A percentile compares a stretch with the other conserved stretches of the same genome.
These are phyloP conservation scores for Apotomis turbidana DNA, from an alignment of 2,888 invertebrate genomes.

Conservation along the genomic window DNA sequence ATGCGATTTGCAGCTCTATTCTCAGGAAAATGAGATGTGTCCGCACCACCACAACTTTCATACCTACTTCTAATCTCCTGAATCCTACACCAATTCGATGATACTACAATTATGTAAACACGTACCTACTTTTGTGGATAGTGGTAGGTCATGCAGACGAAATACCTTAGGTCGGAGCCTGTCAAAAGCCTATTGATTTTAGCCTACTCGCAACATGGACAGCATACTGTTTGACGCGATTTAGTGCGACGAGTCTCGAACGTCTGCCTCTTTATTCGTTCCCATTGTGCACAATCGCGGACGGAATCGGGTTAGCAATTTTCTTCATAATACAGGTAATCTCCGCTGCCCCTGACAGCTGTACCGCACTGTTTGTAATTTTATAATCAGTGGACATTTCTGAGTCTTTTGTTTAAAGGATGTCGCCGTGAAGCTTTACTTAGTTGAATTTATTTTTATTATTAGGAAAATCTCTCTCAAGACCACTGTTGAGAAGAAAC, in stretches of 20 bases:
- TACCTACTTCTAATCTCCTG: too few species aligned
- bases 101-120: too few species aligned
- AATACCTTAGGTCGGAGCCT: too few species aligned
- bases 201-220: too few species aligned
- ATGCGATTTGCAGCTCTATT: too few species aligned
- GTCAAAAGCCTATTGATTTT: too few species aligned
- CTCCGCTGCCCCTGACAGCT: conserved; percentile 36
- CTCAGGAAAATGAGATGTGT: too few species aligned
- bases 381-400: conserved; percentile 27
- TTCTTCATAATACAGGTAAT: conserved; percentile 42
- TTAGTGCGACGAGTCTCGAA: conserved; percentile 19
- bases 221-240: conserved; percentile 22
- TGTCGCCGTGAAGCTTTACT: neutral
- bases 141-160: too few species aligned
- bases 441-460: neutral
- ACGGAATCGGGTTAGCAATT: conserved; percentile 43
- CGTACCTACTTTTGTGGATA: too few species aligned
- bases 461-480: neutral
- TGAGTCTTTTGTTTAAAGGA: conserved; percentile 13
- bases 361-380: conserved; percentile 20
- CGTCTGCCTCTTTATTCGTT: conserved; percentile 40
- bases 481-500: too few species aligned
- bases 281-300: conserved; percentile 41
- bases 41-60: too few species aligned
- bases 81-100: too few species aligned